Evolutionary conservation across 2,113 vertebrate genomes (phyloP), one percentile per base, ranked within the genome.

Genomic region (Ammodytes dubius): DNA sequence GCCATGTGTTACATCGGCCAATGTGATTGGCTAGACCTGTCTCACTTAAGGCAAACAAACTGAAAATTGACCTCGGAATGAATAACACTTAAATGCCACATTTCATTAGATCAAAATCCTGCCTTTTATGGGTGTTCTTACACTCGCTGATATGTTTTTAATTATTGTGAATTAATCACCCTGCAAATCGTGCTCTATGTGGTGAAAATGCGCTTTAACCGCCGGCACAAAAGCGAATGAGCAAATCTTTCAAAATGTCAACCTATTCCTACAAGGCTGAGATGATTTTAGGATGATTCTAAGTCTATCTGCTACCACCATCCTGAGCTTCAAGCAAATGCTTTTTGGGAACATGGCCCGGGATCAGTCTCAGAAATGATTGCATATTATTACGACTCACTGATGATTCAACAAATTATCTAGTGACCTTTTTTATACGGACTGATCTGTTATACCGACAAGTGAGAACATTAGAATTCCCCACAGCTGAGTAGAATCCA

Each of bases 371-470:
- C 54, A 42, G 67, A 79, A 63, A 65, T 89, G 54, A 79, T 42
- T 68, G 40, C 52, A 64, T n/a, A 50, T 81, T 27, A 27, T 27
- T 27, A 27, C 27, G 77, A 87, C 65, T 84, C 84, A 84, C 4
- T 13, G 49, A 79, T 71, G 72, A 89, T 68, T 88, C 69, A 85
- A 77, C 60, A 72, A 66, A 79, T 70, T 50, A 68, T n/a, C 2
- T 17, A 50, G 49, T 67, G 54, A 73, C 83, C 82, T 88, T 84
- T 81, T 88, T 84, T 81, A 12, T 40, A 61, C 66, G 66, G 57
- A 76, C 43, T 82, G 35, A 64, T 85, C 9, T 78, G 72, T 83
- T 86, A 27, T 75, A 75, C 82, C 79, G 81, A 70, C 75, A 65
- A 74, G 64, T 73, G 79, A 78, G 56, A 88, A 68, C 45, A 61